A percentile compares a stretch with the other conserved stretches of the same genome.
Evolutionary conservation across 2,797 vertebrate genomes (phyloP).

Genomic region (Enteromius radiatus): DNA sequence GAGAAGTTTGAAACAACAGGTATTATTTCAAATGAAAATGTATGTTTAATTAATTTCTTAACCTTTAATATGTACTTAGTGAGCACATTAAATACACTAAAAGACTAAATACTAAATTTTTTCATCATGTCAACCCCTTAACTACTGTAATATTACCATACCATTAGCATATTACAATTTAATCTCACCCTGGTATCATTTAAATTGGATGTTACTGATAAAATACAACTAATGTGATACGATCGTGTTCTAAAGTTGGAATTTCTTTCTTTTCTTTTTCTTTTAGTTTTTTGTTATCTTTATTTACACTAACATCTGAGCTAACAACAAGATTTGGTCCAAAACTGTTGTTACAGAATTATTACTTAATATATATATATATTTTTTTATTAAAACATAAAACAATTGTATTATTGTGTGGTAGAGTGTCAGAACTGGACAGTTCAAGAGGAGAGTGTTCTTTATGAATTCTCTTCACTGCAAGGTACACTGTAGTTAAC

Average conservation of each 20-base stretch:
- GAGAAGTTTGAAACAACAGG: slow-evolving; percentile 71
- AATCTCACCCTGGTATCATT: background rate
- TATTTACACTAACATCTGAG: background rate
- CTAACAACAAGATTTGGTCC: background rate
- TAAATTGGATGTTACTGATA: background rate
- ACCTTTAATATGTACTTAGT: slow-evolving; percentile 25
- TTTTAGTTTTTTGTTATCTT: background rate
- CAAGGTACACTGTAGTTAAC: slow-evolving; percentile 64
- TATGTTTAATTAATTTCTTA: slow-evolving; percentile 10
- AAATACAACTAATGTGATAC: background rate
- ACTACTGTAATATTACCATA: slow-evolving; percentile 36
- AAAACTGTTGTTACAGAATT: too few relatives aligned
- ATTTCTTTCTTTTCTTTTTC: background rate
- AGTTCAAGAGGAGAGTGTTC: slow-evolving; percentile 64
- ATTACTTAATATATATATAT: too few relatives aligned
- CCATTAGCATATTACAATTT: background rate
- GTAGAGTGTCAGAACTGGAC: slow-evolving; percentile 68
- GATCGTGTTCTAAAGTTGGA: background rate
- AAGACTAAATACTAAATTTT: slow-evolving; percentile 11
- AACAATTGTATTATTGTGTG: slow-evolving; percentile 45
- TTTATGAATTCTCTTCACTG: slow-evolving; percentile 57
- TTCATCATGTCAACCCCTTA: background rate
- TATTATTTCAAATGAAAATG: slow-evolving; percentile 55
- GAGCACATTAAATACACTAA: slow-evolving; percentile 8
- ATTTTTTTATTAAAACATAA: background rate